Conservation (phyloP, 2,797 vertebrate genomes). For the Ataeniobius toweri region DNA sequence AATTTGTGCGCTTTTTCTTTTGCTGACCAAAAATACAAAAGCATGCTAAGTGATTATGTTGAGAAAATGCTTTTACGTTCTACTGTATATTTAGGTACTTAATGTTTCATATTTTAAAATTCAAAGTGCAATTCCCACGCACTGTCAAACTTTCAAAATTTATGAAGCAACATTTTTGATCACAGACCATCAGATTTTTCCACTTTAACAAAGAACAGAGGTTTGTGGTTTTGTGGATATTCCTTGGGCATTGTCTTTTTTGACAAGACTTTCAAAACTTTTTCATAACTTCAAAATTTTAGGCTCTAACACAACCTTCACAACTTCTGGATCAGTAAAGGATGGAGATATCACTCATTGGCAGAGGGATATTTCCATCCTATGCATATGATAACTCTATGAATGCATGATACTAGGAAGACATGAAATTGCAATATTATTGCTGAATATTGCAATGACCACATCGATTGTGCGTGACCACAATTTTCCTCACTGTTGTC, state of each 20-base stretch:
- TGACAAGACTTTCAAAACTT: too few relatives aligned
- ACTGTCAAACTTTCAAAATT: background rate
- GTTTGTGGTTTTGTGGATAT: too few relatives aligned
- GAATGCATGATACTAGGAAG: background rate
- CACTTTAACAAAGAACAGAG: too few relatives aligned
- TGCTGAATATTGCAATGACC: background rate
- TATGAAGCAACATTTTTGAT: conserved; percentile 1
- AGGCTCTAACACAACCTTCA: too few relatives aligned
- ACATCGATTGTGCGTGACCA: background rate
- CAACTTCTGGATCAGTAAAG: too few relatives aligned
- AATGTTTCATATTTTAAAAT: background rate
- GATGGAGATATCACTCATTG: too few relatives aligned
- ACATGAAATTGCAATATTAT: background rate
- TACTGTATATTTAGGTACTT: background rate
- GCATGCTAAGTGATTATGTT: background rate
- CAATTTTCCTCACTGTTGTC: background rate
- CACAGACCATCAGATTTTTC: background rate
- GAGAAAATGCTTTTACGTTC: background rate
- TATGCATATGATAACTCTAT: background rate
- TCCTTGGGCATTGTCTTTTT: background rate
- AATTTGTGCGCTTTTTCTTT: background rate
- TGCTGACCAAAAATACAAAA: background rate
- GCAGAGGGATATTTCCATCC: background rate
- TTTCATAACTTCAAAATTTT: too few relatives aligned
- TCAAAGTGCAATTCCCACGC: background rate